Percentiles rank a stretch among this genome's conserved stretches.
phyloP scores from a whole-genome alignment of 2,797 vertebrate species.

The Hapalemur alaotrensis region DNA sequence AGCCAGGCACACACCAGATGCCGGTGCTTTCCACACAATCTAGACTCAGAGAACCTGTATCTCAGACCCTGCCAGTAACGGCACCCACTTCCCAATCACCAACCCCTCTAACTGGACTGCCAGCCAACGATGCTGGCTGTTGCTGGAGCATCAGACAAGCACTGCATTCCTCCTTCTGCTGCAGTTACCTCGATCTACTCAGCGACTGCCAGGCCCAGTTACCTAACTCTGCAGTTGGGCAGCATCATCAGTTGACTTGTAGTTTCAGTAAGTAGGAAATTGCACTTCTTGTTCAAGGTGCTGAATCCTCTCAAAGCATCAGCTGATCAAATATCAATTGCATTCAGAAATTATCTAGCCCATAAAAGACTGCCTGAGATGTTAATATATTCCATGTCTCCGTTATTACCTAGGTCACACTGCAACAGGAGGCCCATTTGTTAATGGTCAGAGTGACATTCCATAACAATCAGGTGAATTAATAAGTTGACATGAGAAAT shows the following conservation, averaged over 20 bases:
- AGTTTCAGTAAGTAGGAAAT: not conserved
- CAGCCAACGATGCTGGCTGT: not conserved
- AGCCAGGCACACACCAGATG: not conserved
- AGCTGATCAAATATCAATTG: not conserved
- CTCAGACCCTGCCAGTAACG: not conserved
- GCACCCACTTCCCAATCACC: not conserved
- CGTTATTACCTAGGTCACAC: constrained; percentile 12
- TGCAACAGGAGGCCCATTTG: not conserved
- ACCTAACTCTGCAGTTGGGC: not conserved
- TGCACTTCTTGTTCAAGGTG: not conserved
- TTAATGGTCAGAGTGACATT: constrained; percentile 40
- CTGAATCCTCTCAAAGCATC: not conserved
- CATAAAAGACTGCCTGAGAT: not conserved
- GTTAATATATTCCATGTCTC: not conserved
- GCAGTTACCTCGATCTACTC: not conserved
- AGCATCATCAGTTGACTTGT: not conserved
- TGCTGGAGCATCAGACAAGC: not conserved
- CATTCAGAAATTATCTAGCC: not conserved
- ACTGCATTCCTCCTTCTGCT: not conserved
- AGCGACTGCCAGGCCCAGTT: fast-evolving
- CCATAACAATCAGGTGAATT: constrained; percentile 30
- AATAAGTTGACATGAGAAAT: constrained; percentile 49
- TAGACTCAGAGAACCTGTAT: not conserved
- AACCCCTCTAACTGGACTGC: not conserved
- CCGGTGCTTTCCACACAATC: not conserved